phyloP scores from a whole-genome alignment of 2,113 vertebrate species.

The Pleuronectes platessa region DNA sequence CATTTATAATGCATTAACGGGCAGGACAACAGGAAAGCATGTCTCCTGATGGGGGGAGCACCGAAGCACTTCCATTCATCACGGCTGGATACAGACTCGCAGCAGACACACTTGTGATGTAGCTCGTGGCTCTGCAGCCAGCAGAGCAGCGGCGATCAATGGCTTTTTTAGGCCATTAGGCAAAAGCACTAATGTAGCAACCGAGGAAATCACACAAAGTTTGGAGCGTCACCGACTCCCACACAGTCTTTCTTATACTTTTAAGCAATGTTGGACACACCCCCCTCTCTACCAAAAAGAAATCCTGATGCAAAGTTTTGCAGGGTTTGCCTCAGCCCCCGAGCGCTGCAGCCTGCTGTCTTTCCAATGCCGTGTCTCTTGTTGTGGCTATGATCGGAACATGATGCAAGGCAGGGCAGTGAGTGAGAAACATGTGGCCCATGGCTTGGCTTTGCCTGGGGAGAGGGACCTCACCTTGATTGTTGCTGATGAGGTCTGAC shows the following conservation, averaged over 20 bases:
- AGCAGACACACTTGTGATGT: conserved; percentile 50
- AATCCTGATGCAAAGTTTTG: conserved; percentile 72
- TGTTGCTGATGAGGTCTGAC: conserved; percentile 68
- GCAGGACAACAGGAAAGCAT: conserved; percentile 66
- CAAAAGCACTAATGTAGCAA: conserved; percentile 37
- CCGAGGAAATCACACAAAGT: conserved; percentile 12
- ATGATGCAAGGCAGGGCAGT: conserved; percentile 79
- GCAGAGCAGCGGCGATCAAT: conserved; percentile 26
- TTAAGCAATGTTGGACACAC: conserved; percentile 36
- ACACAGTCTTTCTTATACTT: conserved; percentile 2
- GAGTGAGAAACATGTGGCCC: conserved; percentile 77
- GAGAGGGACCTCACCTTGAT: conserved; percentile 73
- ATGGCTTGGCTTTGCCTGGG: conserved; percentile 57
- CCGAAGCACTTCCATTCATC: conserved; percentile 64
- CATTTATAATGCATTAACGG: conserved; percentile 78
- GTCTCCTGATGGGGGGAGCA: conserved; percentile 48
- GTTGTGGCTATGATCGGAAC: conserved; percentile 80
- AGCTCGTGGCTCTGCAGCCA: conserved; percentile 22
- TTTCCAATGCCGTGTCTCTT: conserved; percentile 55
- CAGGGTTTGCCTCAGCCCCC: conserved; percentile 66
- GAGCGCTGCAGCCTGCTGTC: conserved; percentile 47
- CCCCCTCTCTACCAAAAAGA: conserved; percentile 10
- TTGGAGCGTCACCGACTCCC: background rate
- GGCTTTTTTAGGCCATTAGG: conserved; percentile 24
- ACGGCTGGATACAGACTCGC: conserved; percentile 43